Evolutionary conservation across 2,113 vertebrate species (phyloP).

Genomic region (Pterocles burchelli): DNA sequence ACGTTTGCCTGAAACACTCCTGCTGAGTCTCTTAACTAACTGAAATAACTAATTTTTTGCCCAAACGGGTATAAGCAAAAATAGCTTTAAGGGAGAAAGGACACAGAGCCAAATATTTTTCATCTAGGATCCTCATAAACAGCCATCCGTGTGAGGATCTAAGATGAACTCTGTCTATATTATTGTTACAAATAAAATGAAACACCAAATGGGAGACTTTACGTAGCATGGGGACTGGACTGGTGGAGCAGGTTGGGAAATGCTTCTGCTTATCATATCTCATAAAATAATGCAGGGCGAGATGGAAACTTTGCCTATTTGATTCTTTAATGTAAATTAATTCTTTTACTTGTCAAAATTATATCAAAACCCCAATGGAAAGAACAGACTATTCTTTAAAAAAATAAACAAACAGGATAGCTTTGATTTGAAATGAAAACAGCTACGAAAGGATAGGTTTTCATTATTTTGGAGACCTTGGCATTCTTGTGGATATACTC

Average conservation of each 20-base stretch:
- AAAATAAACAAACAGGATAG: slow-evolving; percentile 67
- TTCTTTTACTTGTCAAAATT: slow-evolving; percentile 76
- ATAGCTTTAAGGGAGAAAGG: neutral
- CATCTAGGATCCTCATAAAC: neutral
- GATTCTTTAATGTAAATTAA: slow-evolving; percentile 73
- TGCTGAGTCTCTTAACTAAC: neutral
- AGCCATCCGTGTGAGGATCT: neutral
- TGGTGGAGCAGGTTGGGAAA: neutral
- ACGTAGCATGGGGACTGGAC: neutral
- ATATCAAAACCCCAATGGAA: slow-evolving; percentile 64
- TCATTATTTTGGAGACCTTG: slow-evolving; percentile 70
- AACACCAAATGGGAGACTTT: neutral
- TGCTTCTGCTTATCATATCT: neutral
- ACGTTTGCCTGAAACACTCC: neutral
- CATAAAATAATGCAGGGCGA: neutral
- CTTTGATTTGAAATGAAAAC: slow-evolving; percentile 76
- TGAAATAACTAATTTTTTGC: neutral
- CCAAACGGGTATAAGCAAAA: neutral
- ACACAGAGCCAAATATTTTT: neutral
- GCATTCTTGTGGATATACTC: slow-evolving; percentile 65
- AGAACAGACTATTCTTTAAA: slow-evolving; percentile 5
- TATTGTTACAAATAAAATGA: neutral
- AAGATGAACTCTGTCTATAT: neutral
- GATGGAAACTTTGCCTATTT: slow-evolving; percentile 42
- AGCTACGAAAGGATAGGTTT: slow-evolving; percentile 31